A percentile compares a stretch with the other conserved stretches of the same genome.
These are phyloP conservation scores for Neodiprion virginianus DNA, from an alignment of 1,140 invertebrate species.

Conservation along the genomic window DNA sequence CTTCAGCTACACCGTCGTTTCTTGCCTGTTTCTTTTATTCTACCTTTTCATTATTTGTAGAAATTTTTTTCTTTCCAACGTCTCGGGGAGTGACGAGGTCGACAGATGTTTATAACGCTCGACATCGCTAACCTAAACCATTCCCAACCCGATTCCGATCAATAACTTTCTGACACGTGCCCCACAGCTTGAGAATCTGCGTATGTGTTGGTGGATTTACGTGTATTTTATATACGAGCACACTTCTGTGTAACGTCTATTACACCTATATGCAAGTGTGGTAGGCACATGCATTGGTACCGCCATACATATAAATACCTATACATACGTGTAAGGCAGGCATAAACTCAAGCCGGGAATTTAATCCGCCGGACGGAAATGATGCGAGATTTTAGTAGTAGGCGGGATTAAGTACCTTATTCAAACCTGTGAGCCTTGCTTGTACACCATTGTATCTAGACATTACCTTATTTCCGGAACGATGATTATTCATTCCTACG, in stretches of 20 bases:
- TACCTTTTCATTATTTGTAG: not conserved
- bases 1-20: no score
- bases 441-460: no score
- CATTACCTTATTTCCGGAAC: no score
- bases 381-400: not conserved
- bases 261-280: no score
- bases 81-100: not conserved
- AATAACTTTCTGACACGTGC: slow-evolving; percentile 7
- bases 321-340: not conserved
- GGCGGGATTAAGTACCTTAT: not conserved
- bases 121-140: slow-evolving; percentile 1
- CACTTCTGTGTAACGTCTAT: no score
- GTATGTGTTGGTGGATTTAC: no score
- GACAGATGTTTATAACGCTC: slow-evolving; percentile 2
- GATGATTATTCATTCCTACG: no score
- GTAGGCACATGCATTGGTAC: no score
- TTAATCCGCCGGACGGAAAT: not conserved
- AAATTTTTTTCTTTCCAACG: not conserved
- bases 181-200: not conserved
- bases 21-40: not conserved
- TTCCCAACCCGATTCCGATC: not conserved
- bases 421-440: no score
- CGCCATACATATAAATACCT: not conserved
- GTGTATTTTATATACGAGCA: no score
- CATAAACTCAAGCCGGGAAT: not conserved